Conservation (phyloP, 1,140 invertebrate species). For the Neelides sp. region DNA sequence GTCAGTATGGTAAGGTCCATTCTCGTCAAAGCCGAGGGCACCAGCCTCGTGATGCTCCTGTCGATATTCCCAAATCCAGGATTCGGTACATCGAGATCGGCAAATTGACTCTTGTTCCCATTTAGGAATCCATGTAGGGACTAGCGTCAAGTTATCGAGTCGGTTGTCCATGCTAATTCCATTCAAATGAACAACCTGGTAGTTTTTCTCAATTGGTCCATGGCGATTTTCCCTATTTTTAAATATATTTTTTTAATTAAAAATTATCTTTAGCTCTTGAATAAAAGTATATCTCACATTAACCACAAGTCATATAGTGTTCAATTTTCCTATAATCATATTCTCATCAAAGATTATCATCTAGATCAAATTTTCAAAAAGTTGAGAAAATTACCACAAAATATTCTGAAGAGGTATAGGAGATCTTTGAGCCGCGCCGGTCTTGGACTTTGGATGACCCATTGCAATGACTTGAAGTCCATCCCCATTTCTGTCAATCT, state of each 20-base stretch:
- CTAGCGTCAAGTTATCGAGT: constrained; percentile 29
- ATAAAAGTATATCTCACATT: neutral
- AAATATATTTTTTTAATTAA: neutral
- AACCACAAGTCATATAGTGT: no score
- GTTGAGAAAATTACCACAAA: constrained; percentile 26
- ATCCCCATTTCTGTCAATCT: constrained; percentile 30
- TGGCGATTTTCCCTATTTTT: constrained; percentile 26
- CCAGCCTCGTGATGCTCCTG: neutral
- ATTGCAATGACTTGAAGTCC: constrained; percentile 28
- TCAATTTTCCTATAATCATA: no score
- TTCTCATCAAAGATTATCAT: no score
- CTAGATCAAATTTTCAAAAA: no score
- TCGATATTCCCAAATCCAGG: constrained; percentile 17
- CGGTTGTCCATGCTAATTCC: constrained; percentile 30
- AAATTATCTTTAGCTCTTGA: neutral
- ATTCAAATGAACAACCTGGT: constrained; percentile 28
- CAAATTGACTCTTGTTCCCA: constrained; percentile 26
- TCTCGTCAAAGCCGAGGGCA: neutral
- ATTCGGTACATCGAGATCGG: constrained; percentile 20
- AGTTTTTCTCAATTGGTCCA: constrained; percentile 22
- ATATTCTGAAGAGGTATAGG: constrained; percentile 27
- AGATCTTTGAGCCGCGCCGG: neutral
- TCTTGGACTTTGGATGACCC: constrained; percentile 28
- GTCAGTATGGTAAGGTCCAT: neutral
- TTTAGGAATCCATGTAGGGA: constrained; percentile 26